phyloP scores from a whole-genome alignment of 2,888 invertebrate genomes.

The Drosophila ezoana region DNA sequence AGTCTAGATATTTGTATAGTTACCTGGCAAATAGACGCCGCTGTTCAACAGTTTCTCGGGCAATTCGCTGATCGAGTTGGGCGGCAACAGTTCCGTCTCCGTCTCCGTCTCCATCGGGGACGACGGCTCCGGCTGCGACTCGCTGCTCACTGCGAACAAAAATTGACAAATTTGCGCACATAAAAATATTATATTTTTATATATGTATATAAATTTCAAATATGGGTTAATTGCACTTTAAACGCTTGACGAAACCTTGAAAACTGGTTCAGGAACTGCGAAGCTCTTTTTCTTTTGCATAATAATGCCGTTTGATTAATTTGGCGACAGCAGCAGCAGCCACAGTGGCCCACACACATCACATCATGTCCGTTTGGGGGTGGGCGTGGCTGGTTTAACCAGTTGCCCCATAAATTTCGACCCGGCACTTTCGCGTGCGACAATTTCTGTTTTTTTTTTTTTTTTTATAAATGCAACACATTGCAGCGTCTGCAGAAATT shows the following conservation, averaged over 20 bases:
- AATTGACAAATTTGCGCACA: constrained; percentile 39
- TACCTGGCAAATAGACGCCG: constrained; percentile 90
- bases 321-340: constrained; percentile 50
- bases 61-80: constrained; percentile 88
- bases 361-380: constrained; percentile 8
- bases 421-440: constrained; percentile 73
- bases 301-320: constrained; percentile 78
- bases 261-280: constrained; percentile 68
- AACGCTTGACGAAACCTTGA: constrained; percentile 73
- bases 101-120: constrained; percentile 43
- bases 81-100: constrained; percentile 85
- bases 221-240: constrained; percentile 77
- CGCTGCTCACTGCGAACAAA: constrained; percentile 38
- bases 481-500: constrained; percentile 77
- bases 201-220: constrained; percentile 24
- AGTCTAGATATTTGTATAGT: constrained; percentile 45
- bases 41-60: constrained; percentile 89
- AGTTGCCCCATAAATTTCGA: constrained; percentile 64
- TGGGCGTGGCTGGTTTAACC: constrained; percentile 65
- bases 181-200: constrained; percentile 26
- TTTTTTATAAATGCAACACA: constrained; percentile 67
- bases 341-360: constrained; percentile 50
- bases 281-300: constrained; percentile 60
- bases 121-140: constrained; percentile 57
- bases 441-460: constrained; percentile 44